Conservation (phyloP, 2,888 invertebrate genomes). For the Mythimna vitellina region DNA sequence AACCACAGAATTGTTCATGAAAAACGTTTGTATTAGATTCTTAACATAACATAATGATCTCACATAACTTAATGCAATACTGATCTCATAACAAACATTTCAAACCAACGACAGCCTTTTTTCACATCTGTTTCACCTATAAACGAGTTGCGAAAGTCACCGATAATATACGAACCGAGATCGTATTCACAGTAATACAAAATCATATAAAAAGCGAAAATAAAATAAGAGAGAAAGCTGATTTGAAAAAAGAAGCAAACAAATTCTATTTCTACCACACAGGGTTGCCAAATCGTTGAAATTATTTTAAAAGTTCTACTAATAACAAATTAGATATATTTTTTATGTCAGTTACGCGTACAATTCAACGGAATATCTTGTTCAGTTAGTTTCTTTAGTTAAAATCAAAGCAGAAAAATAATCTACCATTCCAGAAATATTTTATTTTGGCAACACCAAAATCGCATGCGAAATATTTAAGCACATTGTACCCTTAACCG, state of each 20-base stretch:
- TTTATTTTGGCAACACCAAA: constrained; percentile 43
- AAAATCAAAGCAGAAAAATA: constrained; percentile 7
- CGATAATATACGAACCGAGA: constrained; percentile 59
- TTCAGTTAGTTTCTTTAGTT: not conserved
- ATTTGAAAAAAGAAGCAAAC: constrained; percentile 36
- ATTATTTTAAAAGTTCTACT: constrained; percentile 5
- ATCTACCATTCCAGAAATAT: constrained; percentile 8
- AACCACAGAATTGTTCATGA: constrained; percentile 60
- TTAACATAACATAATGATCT: constrained; percentile 70
- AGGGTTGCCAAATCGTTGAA: constrained; percentile 44
- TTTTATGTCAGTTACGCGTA: constrained; percentile 16
- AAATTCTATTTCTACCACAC: constrained; percentile 65
- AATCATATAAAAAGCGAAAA: constrained; percentile 33
- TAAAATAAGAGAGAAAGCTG: constrained; percentile 18
- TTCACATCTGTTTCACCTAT: constrained; percentile 89
- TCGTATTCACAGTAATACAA: constrained; percentile 49
- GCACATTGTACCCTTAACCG: constrained; percentile 45
- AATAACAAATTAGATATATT: constrained; percentile 1
- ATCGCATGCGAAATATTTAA: constrained; percentile 44
- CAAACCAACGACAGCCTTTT: constrained; percentile 69
- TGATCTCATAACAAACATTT: constrained; percentile 78
- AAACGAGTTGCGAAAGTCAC: constrained; percentile 86
- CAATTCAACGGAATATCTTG: not conserved
- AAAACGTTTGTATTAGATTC: constrained; percentile 75
- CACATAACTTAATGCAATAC: constrained; percentile 82